Evolutionary conservation across 2,888 invertebrate genomes (phyloP).

Genomic region (Xylophagus ater): DNA sequence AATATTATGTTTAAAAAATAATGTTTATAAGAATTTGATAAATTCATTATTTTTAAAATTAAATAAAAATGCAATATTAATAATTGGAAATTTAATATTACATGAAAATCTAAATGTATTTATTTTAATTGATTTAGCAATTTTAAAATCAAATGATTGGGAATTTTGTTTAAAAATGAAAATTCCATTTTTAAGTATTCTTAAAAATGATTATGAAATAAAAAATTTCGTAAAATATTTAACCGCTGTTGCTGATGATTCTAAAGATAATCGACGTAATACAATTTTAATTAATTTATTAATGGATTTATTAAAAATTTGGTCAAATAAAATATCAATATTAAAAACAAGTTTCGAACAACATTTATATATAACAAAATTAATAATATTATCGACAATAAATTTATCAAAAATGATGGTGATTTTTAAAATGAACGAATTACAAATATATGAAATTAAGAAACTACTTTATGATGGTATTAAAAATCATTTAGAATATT

Average conservation of each 20-base stretch:
- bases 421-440: constrained; percentile 21
- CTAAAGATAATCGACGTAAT: constrained; percentile 25
- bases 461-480: constrained; percentile 51
- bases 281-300: constrained; percentile 39
- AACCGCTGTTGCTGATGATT: constrained; percentile 31
- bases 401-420: constrained; percentile 37
- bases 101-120: constrained; percentile 38
- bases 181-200: constrained; percentile 46
- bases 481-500: constrained; percentile 55
- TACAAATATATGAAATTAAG: constrained; percentile 23
- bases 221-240: constrained; percentile 54
- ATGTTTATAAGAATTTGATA: constrained; percentile 37
- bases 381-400: constrained; percentile 49
- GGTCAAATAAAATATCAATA: constrained; percentile 55
- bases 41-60: constrained; percentile 45
- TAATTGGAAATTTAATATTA: constrained; percentile 46
- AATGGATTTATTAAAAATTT: constrained; percentile 48
- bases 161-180: constrained; percentile 51
- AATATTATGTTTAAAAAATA: constrained; percentile 39
- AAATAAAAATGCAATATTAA: constrained; percentile 48
- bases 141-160: constrained; percentile 49
- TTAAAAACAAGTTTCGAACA: constrained; percentile 54
- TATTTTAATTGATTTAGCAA: constrained; percentile 40
- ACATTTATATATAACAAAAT: constrained; percentile 57
- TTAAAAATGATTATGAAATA: constrained; percentile 41